Evolutionary conservation across 2,113 vertebrate species (phyloP).

Genomic region (Falcunculus frontatus): DNA sequence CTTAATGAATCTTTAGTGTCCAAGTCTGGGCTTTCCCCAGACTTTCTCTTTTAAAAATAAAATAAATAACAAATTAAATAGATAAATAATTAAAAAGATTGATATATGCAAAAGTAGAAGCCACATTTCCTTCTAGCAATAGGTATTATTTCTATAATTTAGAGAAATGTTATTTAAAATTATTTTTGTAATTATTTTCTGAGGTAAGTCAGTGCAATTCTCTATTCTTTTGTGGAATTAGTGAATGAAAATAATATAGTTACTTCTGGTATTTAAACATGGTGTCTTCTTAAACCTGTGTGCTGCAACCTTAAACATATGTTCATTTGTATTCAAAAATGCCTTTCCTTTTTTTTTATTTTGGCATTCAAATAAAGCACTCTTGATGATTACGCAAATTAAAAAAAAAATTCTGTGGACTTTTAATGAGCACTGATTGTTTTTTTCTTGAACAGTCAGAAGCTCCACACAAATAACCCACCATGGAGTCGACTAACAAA

Average conservation of each 20-base stretch:
- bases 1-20: background rate
- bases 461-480: background rate
- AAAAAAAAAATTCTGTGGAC: background rate
- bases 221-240: background rate
- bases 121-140: background rate
- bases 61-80: background rate
- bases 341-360: background rate
- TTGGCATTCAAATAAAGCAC: background rate
- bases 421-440: background rate
- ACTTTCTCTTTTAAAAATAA: background rate
- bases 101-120: background rate
- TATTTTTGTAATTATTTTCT: background rate
- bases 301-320: background rate
- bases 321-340: background rate
- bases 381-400: background rate
- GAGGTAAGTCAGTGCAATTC: background rate
- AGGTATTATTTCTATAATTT: background rate
- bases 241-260: background rate
- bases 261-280: background rate
- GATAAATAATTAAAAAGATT: background rate
- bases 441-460: background rate
- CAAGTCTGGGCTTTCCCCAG: background rate
- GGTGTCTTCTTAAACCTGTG: background rate
- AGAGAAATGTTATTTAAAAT: background rate
- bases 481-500: background rate